phyloP scores from a whole-genome alignment of 1,140 invertebrate species.

The Himalopsyche phryganea region DNA sequence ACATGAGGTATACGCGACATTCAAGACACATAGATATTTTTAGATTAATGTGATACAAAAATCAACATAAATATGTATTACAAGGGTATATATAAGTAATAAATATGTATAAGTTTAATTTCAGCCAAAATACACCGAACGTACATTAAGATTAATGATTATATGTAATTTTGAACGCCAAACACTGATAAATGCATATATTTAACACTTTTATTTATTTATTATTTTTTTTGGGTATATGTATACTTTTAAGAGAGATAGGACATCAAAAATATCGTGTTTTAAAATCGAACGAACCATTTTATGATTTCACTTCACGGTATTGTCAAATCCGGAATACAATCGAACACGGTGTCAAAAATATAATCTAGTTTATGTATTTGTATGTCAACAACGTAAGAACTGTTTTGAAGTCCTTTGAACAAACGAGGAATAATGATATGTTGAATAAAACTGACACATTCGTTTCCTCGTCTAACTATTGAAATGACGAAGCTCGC shows the following conservation, averaged over 20 bases:
- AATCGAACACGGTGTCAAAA: slow-evolving; percentile 27
- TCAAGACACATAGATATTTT: slow-evolving; percentile 50
- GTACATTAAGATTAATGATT: slow-evolving; percentile 26
- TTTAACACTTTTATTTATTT: slow-evolving; percentile 28
- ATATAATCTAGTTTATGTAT: slow-evolving; percentile 30
- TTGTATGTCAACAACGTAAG: slow-evolving; percentile 17
- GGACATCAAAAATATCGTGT: slow-evolving; percentile 33
- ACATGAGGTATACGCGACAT: slow-evolving; percentile 47
- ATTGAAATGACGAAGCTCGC: too few relatives aligned
- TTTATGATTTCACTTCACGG: background rate
- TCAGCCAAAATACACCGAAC: slow-evolving; percentile 45
- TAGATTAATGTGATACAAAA: slow-evolving; percentile 35
- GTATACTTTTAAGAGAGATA: slow-evolving; percentile 34
- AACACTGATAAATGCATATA: slow-evolving; percentile 33
- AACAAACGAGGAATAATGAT: too few relatives aligned
- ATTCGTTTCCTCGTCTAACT: too few relatives aligned
- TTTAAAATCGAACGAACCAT: slow-evolving; percentile 1
- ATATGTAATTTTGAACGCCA: slow-evolving; percentile 33
- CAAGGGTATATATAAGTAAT: slow-evolving; percentile 30
- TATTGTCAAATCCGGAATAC: slow-evolving; percentile 3
- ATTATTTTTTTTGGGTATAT: slow-evolving; percentile 27
- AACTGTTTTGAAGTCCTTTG: too few relatives aligned
- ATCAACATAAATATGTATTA: slow-evolving; percentile 27
- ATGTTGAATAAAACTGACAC: too few relatives aligned
- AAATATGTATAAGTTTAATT: slow-evolving; percentile 38